A percentile compares a stretch with the other conserved stretches of the same genome.
phyloP scores from a whole-genome alignment of 2,113 vertebrate genomes.

The Syngnathus typhle region DNA sequence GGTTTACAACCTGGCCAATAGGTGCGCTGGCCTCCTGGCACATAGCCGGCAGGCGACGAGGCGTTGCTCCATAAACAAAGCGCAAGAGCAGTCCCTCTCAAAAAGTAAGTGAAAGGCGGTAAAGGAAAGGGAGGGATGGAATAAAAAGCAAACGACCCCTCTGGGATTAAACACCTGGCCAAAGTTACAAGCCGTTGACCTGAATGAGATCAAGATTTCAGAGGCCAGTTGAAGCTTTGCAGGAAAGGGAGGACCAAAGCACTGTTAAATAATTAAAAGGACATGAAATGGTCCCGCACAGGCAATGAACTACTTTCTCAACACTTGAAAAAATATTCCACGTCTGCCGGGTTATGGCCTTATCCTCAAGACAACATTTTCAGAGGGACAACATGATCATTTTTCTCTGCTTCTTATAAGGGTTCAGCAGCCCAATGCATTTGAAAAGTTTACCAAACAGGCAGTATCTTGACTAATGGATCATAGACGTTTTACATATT shows the following conservation, averaged over 20 bases:
- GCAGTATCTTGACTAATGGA: not conserved
- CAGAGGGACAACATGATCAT: not conserved
- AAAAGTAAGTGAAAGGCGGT: slow-evolving; percentile 27
- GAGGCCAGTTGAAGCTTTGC: slow-evolving; percentile 4
- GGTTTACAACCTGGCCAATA: slow-evolving; percentile 31
- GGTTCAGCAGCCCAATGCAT: not conserved
- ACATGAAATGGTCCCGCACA: slow-evolving; percentile 6
- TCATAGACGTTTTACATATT: not conserved
- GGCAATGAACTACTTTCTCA: not conserved
- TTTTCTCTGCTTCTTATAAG: not conserved
- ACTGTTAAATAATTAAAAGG: slow-evolving; percentile 12
- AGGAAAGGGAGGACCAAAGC: slow-evolving; percentile 4
- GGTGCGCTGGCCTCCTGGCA: slow-evolving; percentile 19
- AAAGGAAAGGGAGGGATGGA: slow-evolving; percentile 7
- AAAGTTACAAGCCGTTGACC: slow-evolving; percentile 24
- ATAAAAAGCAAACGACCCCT: slow-evolving; percentile 28
- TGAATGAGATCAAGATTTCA: slow-evolving; percentile 17
- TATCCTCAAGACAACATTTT: slow-evolving; percentile 9
- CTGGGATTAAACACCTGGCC: slow-evolving; percentile 38
- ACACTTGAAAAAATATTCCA: slow-evolving; percentile 3
- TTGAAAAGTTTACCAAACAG: not conserved
- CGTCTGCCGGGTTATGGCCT: slow-evolving; percentile 11
- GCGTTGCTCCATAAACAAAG: slow-evolving; percentile 42
- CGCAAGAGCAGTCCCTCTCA: slow-evolving; percentile 26
- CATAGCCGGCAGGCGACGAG: slow-evolving; percentile 32